phyloP scores from a whole-genome alignment of 2,797 vertebrate species.

The Peromyscus eremicus region DNA sequence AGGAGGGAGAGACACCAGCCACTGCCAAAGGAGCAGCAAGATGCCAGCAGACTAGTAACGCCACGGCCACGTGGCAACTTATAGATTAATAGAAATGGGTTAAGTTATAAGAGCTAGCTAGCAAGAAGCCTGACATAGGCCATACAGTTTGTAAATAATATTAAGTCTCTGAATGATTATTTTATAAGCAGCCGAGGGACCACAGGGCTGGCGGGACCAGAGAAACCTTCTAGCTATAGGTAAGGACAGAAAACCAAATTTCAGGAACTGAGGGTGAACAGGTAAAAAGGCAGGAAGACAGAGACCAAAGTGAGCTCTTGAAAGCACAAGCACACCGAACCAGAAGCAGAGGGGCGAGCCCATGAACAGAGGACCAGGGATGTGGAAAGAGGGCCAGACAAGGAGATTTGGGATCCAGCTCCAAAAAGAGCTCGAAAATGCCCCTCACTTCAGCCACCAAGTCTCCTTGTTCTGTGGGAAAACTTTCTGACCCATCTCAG shows the following conservation, averaged over 20 bases:
- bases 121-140: too few species aligned
- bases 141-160: too few species aligned
- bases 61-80: too few species aligned
- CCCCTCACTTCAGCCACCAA: background rate
- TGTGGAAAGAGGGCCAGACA: background rate
- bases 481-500: conserved; percentile 4
- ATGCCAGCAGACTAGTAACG: too few species aligned
- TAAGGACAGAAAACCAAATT: conserved; percentile 4
- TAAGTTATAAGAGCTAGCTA: too few species aligned
- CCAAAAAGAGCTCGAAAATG: conserved; percentile 18
- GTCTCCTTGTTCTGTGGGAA: background rate
- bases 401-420: conserved; percentile 7
- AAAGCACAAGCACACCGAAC: background rate
- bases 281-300: background rate
- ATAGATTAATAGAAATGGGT: too few species aligned
- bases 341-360: background rate
- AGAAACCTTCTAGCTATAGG: background rate
- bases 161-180: too few species aligned
- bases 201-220: too few species aligned
- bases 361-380: background rate
- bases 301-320: background rate
- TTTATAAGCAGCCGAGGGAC: too few species aligned
- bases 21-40: too few species aligned
- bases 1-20: too few species aligned
- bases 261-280: background rate